Base-by-base conservation (phyloP, 92 coral and sea anemone genomes). In the Epizoanthus fatuus region DNA sequence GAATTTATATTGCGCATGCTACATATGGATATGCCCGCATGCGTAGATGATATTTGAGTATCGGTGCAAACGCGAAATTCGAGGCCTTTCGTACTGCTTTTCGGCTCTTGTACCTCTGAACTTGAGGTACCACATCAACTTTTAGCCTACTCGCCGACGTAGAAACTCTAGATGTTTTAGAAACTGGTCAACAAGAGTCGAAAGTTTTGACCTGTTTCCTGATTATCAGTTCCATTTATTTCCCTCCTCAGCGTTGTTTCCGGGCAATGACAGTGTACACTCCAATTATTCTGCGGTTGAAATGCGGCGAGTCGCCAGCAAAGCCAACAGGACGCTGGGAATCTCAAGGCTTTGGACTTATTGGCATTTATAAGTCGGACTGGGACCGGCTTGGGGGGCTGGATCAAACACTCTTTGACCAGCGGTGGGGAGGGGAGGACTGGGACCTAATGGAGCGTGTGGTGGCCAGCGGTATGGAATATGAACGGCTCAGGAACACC, bases 351-450 rank as follows among this genome's bases (percentile, higher is more conserved):
- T 95, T 89, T 89, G 98, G 98, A 32, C 51, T 95, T 58, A 86
- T 89, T 9, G 98, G 97, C 14, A 87, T 92, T 69, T 95, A 86
- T 49, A 95, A 95, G 69, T 59, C 90, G 9, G 98, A 93, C 86
- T 95, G 98, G 98, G 97, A 93, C 64, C 74, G 92, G n/a, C 63
- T 91, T 42, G 88, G 95, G 12, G 98, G 98, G 54, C 86, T 95
- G 11, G 90, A 95, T 71, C 95, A 95, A 57, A 83, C 81, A 64
- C 79, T 63, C 4, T 91, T 86, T 66, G 92, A 87, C 64, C 63
- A 72, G 66, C 84, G 84, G 63, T 95, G 98, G 98, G 98, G 98
- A 11, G 95, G 97, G 29, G 98, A 95, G 54, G 97, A 95, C 74
- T 95, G 98, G 98, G 97, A 95, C 72, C 77, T 95, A 47, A 86